phyloP scores from a whole-genome alignment of 2,797 vertebrate genomes.

The Cuculus canorus region DNA sequence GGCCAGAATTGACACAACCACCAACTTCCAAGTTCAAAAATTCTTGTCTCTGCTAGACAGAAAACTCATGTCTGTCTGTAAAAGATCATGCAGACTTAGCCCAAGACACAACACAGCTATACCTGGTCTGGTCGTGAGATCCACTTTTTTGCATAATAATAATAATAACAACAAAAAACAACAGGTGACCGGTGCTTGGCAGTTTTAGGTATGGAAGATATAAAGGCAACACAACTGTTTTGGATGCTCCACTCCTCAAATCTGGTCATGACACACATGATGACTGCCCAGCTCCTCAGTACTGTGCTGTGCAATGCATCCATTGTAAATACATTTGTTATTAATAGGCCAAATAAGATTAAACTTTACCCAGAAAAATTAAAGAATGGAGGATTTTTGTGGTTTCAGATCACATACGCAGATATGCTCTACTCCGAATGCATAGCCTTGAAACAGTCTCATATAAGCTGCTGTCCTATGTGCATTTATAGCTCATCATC shows the following conservation, averaged over 20 bases:
- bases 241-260: background rate
- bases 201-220: background rate
- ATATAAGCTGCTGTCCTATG: background rate
- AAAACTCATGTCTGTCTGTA: background rate
- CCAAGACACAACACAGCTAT: background rate
- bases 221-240: background rate
- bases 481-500: background rate
- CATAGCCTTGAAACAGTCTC: background rate
- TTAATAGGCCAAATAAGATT: background rate
- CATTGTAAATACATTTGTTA: background rate
- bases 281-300: background rate
- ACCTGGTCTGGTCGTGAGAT: background rate
- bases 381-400: background rate
- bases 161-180: background rate
- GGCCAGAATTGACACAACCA: background rate
- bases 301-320: background rate
- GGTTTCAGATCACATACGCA: fast-evolving
- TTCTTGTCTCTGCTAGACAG: background rate
- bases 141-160: background rate
- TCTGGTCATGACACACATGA: fast-evolving
- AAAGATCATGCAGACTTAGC: background rate
- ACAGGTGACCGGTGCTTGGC: background rate
- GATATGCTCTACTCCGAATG: background rate
- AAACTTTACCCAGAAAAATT: background rate
- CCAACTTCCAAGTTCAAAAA: background rate